These are phyloP conservation scores for Ptychochromis oligacanthus DNA, from an alignment of 2,113 vertebrate species.

Conservation along the genomic window DNA sequence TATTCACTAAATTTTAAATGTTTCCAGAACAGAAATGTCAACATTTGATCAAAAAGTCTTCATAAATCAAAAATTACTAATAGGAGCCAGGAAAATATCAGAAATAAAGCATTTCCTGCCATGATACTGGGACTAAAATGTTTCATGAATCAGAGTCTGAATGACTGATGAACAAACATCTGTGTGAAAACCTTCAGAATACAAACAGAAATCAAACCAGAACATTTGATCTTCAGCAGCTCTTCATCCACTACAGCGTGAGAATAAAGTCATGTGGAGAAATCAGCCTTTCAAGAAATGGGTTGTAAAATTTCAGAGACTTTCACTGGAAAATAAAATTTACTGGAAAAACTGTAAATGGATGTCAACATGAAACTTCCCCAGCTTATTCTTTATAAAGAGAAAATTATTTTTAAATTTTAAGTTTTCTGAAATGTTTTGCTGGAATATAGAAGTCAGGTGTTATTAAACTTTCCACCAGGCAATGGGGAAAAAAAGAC, in stretches of 20 bases:
- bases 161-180: too few species aligned
- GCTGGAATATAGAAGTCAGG: too few species aligned
- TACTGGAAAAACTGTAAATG: background rate
- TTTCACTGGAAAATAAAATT: background rate
- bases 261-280: background rate
- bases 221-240: background rate
- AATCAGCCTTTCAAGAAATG: background rate
- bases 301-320: background rate
- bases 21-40: background rate
- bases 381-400: background rate
- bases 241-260: background rate
- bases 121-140: too few species aligned
- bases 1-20: too few species aligned
- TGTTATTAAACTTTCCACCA: too few species aligned
- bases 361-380: background rate
- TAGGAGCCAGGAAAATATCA: too few species aligned
- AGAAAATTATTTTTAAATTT: background rate
- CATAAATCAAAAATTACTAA: background rate
- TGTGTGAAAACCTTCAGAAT: too few species aligned
- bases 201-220: too few species aligned
- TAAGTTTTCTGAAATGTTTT: background rate
- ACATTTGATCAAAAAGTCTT: background rate
- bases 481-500: too few species aligned
- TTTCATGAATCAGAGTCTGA: too few species aligned
- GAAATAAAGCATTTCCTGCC: too few species aligned